Evolutionary conservation across 1,140 invertebrate species (phyloP).

Genomic region (Leptoteleia sp.): DNA sequence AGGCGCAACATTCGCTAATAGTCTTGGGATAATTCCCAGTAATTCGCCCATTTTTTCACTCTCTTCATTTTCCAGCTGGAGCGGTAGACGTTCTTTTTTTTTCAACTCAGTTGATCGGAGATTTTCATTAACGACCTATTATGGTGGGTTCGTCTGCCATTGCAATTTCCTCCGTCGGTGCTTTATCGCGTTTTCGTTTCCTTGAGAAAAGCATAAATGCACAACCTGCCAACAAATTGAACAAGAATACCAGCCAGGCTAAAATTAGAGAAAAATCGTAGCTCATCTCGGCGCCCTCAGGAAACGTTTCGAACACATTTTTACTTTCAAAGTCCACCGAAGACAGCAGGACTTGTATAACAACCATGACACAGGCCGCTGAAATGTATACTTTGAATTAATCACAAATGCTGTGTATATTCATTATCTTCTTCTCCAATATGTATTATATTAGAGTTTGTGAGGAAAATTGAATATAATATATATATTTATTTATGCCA

Average conservation of each 20-base stretch:
- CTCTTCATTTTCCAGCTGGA: conserved; percentile 16
- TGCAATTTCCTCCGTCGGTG: conserved; percentile 88
- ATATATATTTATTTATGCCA: too few relatives aligned
- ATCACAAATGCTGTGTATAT: neutral
- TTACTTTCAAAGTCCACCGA: conserved; percentile 87
- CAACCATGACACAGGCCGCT: conserved; percentile 88
- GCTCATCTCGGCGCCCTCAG: conserved; percentile 83
- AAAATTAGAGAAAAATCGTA: conserved; percentile 89
- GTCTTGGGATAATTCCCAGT: conserved; percentile 14
- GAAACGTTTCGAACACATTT: conserved; percentile 85
- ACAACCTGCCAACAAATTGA: conserved; percentile 86
- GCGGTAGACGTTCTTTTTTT: conserved; percentile 39
- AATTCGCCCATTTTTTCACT: neutral
- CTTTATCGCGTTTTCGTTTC: conserved; percentile 91
- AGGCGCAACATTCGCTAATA: conserved; percentile 5
- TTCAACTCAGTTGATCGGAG: conserved; percentile 19
- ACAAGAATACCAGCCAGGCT: conserved; percentile 89
- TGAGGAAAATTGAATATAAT: too few relatives aligned
- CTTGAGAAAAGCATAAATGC: conserved; percentile 90
- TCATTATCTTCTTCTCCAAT: neutral
- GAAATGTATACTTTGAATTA: conserved; percentile 65
- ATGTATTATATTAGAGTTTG: neutral
- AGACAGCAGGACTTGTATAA: conserved; percentile 89
- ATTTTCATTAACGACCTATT: conserved; percentile 86
- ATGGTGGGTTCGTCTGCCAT: conserved; percentile 92